Evolutionary conservation across 2,797 vertebrate genomes (phyloP).

Genomic region (Halcyon leucocephala): DNA sequence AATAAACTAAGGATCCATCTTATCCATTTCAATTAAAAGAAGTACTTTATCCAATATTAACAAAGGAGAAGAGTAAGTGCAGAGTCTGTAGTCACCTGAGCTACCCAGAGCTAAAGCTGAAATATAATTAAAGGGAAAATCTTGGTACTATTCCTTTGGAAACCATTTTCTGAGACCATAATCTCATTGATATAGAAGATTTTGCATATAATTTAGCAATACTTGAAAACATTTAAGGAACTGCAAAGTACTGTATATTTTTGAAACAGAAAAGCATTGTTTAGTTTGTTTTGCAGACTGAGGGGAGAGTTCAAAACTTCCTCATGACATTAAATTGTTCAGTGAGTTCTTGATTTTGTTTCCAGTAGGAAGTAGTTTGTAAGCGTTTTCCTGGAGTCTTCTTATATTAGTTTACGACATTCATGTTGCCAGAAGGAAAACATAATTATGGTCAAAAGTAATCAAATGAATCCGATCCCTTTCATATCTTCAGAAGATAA

Average conservation of each 20-base stretch:
- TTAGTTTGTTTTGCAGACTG: not conserved
- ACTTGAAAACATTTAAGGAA: not conserved
- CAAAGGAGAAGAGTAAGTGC: not conserved
- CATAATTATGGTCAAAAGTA: not conserved
- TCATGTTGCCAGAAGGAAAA: not conserved
- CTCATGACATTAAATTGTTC: not conserved
- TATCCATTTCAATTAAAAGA: not conserved
- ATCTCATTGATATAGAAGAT: not conserved
- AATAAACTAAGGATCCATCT: not conserved
- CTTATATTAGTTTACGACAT: not conserved
- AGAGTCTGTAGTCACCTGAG: not conserved
- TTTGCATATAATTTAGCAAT: not conserved
- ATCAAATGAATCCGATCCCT: not conserved
- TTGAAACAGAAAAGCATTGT: not conserved
- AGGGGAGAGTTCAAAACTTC: not conserved
- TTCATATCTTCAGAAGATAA: not conserved
- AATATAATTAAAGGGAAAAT: not conserved
- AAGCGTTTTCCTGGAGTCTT: not conserved
- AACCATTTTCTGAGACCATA: not conserved
- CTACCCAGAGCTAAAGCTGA: not conserved
- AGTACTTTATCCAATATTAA: not conserved
- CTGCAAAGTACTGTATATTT: not conserved
- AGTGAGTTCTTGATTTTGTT: not conserved
- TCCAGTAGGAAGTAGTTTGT: not conserved
- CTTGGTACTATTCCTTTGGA: not conserved